Evolutionary conservation across 2,797 vertebrate species (phyloP).

Genomic region (Stomatorhinus walkeri): DNA sequence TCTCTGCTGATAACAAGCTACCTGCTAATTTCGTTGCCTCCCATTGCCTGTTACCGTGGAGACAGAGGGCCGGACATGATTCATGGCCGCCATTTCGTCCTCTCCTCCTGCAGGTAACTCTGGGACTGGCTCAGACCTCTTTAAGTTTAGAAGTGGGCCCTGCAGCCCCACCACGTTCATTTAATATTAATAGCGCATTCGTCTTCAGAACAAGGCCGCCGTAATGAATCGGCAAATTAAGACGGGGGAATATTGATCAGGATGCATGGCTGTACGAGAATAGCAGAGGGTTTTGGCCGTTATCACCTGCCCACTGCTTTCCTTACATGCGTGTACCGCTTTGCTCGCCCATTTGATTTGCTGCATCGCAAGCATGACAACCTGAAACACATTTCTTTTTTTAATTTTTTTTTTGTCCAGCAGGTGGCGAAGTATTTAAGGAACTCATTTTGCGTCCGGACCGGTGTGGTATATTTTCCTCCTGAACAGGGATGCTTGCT

Average conservation of each 20-base stretch:
- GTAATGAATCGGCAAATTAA: slow-evolving; percentile 62
- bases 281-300: slow-evolving; percentile 46
- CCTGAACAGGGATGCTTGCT: not conserved
- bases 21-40: slow-evolving; percentile 30
- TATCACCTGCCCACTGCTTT: slow-evolving; percentile 26
- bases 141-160: slow-evolving; percentile 48
- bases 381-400: not conserved
- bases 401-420: not conserved
- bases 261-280: slow-evolving; percentile 44
- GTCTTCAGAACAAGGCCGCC: slow-evolving; percentile 54
- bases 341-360: no score
- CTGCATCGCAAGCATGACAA: not conserved
- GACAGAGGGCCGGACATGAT: slow-evolving; percentile 32
- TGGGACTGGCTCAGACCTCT: slow-evolving; percentile 35
- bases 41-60: slow-evolving; percentile 23
- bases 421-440: not conserved
- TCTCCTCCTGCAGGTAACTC: slow-evolving; percentile 38
- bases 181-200: slow-evolving; percentile 60
- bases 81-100: slow-evolving; percentile 35
- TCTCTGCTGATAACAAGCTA: slow-evolving; percentile 41
- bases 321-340: not conserved
- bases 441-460: no score
- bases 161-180: slow-evolving; percentile 59
- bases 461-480: not conserved
- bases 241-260: slow-evolving; percentile 52